phyloP scores from a whole-genome alignment of 1,140 invertebrate genomes.

The Pomacea maculata region DNA sequence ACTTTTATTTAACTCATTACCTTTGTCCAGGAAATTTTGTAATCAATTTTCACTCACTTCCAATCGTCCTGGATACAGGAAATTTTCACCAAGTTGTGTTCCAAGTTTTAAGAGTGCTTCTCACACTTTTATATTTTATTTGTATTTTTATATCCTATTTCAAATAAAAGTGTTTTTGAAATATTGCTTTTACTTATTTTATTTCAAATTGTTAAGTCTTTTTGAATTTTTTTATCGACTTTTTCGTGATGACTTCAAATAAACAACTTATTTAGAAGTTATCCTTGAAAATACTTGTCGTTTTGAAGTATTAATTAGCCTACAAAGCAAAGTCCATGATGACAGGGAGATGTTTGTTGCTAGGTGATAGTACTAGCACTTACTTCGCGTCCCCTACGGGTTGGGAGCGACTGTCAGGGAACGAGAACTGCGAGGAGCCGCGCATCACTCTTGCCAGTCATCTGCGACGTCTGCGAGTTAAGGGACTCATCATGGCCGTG shows the following conservation, averaged over 20 bases:
- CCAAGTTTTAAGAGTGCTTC: not conserved
- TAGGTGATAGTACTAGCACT: conserved; percentile 14
- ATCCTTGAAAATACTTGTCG: not conserved
- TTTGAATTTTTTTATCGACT: not conserved
- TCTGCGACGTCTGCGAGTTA: conserved; percentile 18
- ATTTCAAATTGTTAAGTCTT: not conserved
- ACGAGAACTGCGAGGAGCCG: conserved; percentile 20
- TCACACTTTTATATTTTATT: not conserved
- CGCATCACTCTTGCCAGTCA: conserved; percentile 20
- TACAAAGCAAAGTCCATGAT: conserved; percentile 6
- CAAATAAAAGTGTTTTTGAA: not conserved
- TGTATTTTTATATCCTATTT: not conserved
- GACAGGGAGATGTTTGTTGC: not conserved
- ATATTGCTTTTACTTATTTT: not conserved
- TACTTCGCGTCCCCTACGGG: conserved; percentile 16
- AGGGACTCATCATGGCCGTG: conserved; percentile 15
- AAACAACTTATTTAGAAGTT: not conserved
- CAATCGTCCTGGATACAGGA: too few species aligned
- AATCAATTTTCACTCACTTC: too few species aligned
- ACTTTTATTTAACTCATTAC: too few species aligned
- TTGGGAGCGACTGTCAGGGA: conserved; percentile 18
- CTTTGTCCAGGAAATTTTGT: too few species aligned
- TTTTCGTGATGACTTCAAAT: not conserved
- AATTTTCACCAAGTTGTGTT: too few species aligned
- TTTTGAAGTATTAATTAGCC: not conserved